These are phyloP conservation scores for Leptopilina drosophilae DNA, from an alignment of 2,888 invertebrate genomes.

Conservation along the genomic window DNA sequence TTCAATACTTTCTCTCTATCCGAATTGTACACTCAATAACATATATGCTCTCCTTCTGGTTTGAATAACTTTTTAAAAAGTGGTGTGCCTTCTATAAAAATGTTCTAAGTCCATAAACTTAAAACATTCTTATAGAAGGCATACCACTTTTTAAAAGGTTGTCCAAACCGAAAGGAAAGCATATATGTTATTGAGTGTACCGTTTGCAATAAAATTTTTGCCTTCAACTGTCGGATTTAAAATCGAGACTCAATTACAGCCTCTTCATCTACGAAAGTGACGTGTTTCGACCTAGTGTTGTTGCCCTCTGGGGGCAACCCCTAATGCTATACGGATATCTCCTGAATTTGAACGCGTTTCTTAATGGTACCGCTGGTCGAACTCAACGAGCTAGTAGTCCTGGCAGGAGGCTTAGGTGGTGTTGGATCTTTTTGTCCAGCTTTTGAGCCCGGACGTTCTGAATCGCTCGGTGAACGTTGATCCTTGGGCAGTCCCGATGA, in stretches of 20 bases:
- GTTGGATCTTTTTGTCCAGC: slow-evolving; percentile 58
- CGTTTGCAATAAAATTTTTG: too few relatives aligned
- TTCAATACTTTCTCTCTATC: too few relatives aligned
- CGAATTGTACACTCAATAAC: too few relatives aligned
- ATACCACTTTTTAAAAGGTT: too few relatives aligned
- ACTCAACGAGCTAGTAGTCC: slow-evolving; percentile 72
- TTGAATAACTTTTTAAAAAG: too few relatives aligned
- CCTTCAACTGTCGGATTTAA: slow-evolving; percentile 42
- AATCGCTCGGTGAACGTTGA: neutral
- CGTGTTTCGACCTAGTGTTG: slow-evolving; percentile 69
- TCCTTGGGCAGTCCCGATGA: slow-evolving; percentile 53
- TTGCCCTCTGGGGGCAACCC: slow-evolving; percentile 76
- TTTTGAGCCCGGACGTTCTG: slow-evolving; percentile 1
- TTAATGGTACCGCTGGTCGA: slow-evolving; percentile 80
- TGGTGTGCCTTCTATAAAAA: too few relatives aligned
- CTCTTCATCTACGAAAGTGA: slow-evolving; percentile 71
- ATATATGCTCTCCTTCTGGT: too few relatives aligned
- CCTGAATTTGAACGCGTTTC: slow-evolving; percentile 89
- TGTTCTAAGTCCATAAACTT: too few relatives aligned
- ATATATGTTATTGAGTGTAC: too few relatives aligned
- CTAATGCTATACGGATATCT: slow-evolving; percentile 86
- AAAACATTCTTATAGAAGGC: too few relatives aligned
- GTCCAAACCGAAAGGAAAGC: too few relatives aligned
- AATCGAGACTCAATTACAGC: slow-evolving; percentile 68
- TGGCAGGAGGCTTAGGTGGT: slow-evolving; percentile 73